Evolutionary conservation across 2,797 vertebrate species (phyloP), one percentile per base, ranked within the genome.

Genomic region (Graptemys geographica): DNA sequence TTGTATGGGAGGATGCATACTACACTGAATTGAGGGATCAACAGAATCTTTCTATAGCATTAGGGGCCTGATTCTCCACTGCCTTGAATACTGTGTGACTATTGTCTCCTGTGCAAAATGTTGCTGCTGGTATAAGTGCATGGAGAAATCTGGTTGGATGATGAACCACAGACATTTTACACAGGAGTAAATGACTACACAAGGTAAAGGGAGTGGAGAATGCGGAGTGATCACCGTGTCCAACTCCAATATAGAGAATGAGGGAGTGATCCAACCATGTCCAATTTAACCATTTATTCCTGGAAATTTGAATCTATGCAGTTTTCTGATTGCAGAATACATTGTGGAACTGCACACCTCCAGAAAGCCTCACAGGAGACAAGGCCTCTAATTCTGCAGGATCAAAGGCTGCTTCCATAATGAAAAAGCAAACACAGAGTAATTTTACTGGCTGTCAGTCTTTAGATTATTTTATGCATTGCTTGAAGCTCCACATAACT

Each of bases 361-460:
- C 78, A 53, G 12, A 44, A 94, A 91, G 37, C 1, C 55, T 86
- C 72, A 85, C 87, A 92, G 86, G 84, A 86, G 90, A 83, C 41
- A 93, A 90, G 23, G 13, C 41, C 59, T 87, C 52, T 92, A 93
- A 95, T 96, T 96, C 57, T 87, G 47, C 88, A 91, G 91, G 53
- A 90, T 95, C 96, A 95, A 96, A 96, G 89, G 41, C 59, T 96
- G 76, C 8, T 51, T 95, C 37, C 51, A 72, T 89, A 96, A 95
- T 44, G 83, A 93, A 94, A 96, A 94, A 92, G 86, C 83, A 97
- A 97, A 79, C 72, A 95, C 23, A 62, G 59, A 93, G 57, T 94
- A 96, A 97, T 96, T 97, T 96, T 93, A 89, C 86, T 79, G 28
- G 25, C 82, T 97, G 86, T 95, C 93, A 94, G 84, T 95, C 95